These are phyloP conservation scores for zebrafish (Danio rerio) DNA, from an alignment of 2,113 vertebrate species.

Conservation along the genomic window GRCz12tu NC_133197.1:17003501-17004000, in stretches of 20 bases:
- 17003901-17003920: conserved; percentile 28
- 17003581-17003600: no score
- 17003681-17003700: background rate
- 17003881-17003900: conserved; percentile 56
- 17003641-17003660: background rate
- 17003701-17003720: background rate
- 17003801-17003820: conserved; percentile 11
- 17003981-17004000: background rate
- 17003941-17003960: background rate
- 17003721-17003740: background rate
- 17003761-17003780: background rate
- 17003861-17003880: conserved; percentile 60
- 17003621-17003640: background rate
- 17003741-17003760: conserved; percentile 7
- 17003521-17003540: no score
- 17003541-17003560: no score
- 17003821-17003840: conserved; percentile 45
- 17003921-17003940: conserved; percentile 9
- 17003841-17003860: conserved; percentile 36
- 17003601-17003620: no score
- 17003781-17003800: conserved; percentile 1
- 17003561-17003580: background rate
- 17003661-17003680: background rate
- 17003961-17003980: background rate
- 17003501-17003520: no score